Base-by-base conservation (phyloP, 2,888 invertebrate species). In the Tortricodes alternella region DNA sequence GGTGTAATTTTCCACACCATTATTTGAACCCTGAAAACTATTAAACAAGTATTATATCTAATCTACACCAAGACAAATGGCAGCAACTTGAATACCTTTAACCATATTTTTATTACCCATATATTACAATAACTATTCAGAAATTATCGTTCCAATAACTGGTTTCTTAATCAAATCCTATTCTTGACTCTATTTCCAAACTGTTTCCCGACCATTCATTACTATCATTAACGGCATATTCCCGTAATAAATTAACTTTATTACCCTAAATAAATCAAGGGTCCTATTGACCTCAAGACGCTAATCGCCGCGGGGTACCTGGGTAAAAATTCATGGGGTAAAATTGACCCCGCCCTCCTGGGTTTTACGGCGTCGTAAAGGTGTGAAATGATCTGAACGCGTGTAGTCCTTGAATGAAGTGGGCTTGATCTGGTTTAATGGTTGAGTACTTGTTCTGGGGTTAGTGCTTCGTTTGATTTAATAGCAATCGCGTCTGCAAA, bases 241-340 rank as follows among this genome's bases (percentile, higher is more conserved):
- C 71, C 72, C 66, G 66, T 69, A 73, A 65, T 76, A 75, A 77
- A 79, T 71, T 74, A 72, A 62, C 61, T 74, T 78, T 77, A 78
- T 73, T 65, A 64, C 73, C 64, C 62, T 65, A 55, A 11, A 73
- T 77, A 76, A 77, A 77, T 77, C 74, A 74, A 62, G 63, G 74
- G 72, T 70, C 62, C 62, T 58, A 68, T 71, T 66, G 66, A 67
- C 62, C 65, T 59, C 52, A 57, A 34, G 48, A 56, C 46, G 44
- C 58, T 64, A 59, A 62, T 53, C 56, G 59, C 41, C 39, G 35
- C 43, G 29, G 29, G 32, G 60, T 59, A 49, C 56, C 53, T 46
- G 52, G 71, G 76, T 78, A 71, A 68, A 65, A 67, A 77, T 78
- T 78, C 72, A 78, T 77, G 65, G 63, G 60, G 59, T 39, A 46